Base-by-base conservation (phyloP, 2,888 invertebrate species). In the Octonoba sinensis region DNA sequence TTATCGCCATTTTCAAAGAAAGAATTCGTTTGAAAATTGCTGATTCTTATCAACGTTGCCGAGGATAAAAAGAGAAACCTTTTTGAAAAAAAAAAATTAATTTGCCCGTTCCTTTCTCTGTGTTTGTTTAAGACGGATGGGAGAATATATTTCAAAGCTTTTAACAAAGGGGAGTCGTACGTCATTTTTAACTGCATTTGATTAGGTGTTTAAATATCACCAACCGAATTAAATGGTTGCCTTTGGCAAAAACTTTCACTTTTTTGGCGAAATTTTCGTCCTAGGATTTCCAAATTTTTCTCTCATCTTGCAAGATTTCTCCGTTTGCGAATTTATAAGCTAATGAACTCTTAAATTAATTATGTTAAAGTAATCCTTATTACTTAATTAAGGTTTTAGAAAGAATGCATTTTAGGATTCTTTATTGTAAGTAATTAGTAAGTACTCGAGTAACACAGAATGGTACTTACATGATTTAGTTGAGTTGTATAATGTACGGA, bases 11-110 rank as follows among this genome's bases (percentile, higher is more conserved):
- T 67, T 60, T 51, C 51, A 24, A 69, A 75, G 54, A 54, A 69
- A 47, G 64, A 76, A 76, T 76, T 70, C 69, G 64, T 56, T 70
- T 67, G 47, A 70, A 76, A 76, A 76, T 76, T 76, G 64, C 76
- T 76, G 76, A 76, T 76, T 67, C 54, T 51, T 76, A 76, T 76
- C 76, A 27, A 6, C 27, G 24, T 16, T 65, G 22, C 60, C 47
- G 49, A 66, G 62, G 18, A 20, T 12, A 62, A 44, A 44, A 36
- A 20, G 46, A 62, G 18, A 54, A 54, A 54, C n/a, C 54, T 54
- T n/a, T 54, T 15, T 20, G 13, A 12, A 57, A 24, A 13, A 57
- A 20, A 22, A 62, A 76, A 76, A 76, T 76, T 76, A 76, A 76
- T 76, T 76, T 76, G 36, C 64, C 59, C 51, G 22, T 11, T 65